Evolutionary conservation across 2,113 vertebrate species (phyloP), one percentile per base, ranked within the genome.

Genomic region (Periophthalmus modestus): DNA sequence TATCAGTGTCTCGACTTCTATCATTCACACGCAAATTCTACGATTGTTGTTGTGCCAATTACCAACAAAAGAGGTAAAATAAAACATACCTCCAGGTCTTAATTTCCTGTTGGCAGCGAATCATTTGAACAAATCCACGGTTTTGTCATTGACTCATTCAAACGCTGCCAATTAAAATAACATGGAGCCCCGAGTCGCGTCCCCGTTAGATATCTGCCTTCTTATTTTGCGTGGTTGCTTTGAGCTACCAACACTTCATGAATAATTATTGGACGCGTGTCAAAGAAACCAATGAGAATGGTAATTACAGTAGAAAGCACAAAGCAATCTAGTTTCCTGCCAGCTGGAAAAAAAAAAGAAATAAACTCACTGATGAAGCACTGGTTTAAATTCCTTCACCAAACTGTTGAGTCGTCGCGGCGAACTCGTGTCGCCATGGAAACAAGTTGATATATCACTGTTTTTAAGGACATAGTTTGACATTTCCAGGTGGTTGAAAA

Each of bases 201-300:
- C 19, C 62, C 34, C 13, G 34, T 65, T 39, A 65, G 62, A 62
- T 59, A 59, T 62, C 59, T 34, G 15, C 23, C 6, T 5, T 34
- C 24, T 62, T 18, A 1, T 34, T 62, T 62, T 19, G 59, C 24
- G 7, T 62, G 24, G 59, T 62, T 34, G 59, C 59, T 62, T 19
- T 65, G 62, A 65, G 62, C 62, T 43, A 65, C 57, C 34, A 43
- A 65, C 28, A 34, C 28, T 33, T 34, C 24, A 34, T 62, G 59
- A 62, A 62, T 62, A 62, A 62, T 34, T 62, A 62, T 62, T 62
- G 59, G 62, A 62, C 34, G 34, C 2, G 34, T 65, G 34, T 65
- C 62, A 65, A 65, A 39, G 18, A 13, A 28, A 24, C 24, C 59
- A 62, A 62, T 34, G 59, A 15, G 59, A 65, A 39, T n/a, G 16